phyloP scores from a whole-genome alignment of 2,797 vertebrate species.

The Phrynocephalus vlangalii region DNA sequence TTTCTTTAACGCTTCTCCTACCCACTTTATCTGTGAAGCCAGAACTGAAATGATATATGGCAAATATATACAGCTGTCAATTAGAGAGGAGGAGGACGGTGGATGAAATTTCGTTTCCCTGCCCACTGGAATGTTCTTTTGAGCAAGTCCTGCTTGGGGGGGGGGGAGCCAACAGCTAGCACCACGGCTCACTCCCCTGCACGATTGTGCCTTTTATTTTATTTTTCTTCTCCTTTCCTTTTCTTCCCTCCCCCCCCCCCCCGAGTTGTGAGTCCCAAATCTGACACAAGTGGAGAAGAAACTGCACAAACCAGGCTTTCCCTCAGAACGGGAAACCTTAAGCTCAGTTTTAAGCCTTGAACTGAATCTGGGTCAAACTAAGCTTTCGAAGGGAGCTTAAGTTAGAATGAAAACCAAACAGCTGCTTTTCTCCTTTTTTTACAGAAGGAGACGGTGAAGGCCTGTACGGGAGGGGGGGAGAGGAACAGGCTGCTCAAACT shows the following conservation, averaged over 20 bases:
- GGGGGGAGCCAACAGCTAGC: no score
- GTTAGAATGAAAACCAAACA: background rate
- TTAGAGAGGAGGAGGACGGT: background rate
- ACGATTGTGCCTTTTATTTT: no score
- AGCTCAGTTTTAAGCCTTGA: background rate
- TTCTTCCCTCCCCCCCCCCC: no score
- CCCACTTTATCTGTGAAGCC: background rate
- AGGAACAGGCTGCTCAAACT: no score
- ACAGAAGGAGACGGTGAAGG: no score
- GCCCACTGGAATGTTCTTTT: background rate
- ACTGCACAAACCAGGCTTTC: background rate
- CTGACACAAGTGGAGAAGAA: background rate
- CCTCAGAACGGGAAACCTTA: background rate
- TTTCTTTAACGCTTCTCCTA: fast-evolving
- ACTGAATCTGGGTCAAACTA: background rate
- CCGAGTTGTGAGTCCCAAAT: background rate
- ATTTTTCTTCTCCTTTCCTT: no score
- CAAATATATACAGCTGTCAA: background rate
- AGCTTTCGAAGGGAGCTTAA: background rate
- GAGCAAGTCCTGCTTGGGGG: background rate
- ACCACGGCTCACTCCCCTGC: no score
- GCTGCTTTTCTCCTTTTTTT: no score
- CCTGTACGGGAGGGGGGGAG: no score
- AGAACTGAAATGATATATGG: background rate
- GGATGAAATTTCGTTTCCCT: no score